A percentile compares a stretch with the other conserved stretches of the same genome.
phyloP scores from a whole-genome alignment of 1,140 invertebrate species.

The Nephila pilipes region DNA sequence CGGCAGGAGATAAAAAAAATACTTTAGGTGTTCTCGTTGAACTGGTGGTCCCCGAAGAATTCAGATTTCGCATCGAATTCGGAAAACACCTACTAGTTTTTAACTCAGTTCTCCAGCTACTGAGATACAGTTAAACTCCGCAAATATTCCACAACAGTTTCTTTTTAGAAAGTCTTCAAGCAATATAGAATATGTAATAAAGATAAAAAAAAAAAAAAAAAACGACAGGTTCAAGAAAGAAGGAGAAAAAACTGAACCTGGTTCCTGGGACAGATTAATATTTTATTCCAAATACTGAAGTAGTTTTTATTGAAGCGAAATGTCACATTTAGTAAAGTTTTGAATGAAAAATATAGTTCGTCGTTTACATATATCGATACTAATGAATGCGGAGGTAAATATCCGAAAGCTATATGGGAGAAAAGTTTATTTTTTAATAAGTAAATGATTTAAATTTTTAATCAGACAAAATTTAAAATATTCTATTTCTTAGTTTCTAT shows the following conservation, averaged over 20 bases:
- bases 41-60: background rate
- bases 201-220: background rate
- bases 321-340: background rate
- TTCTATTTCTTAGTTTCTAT: too few relatives aligned
- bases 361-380: background rate
- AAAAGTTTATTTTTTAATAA: too few relatives aligned
- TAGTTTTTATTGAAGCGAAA: background rate
- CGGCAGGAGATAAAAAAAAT: background rate
- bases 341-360: background rate
- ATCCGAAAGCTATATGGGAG: too few relatives aligned
- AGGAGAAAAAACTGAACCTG: background rate
- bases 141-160: slow-evolving; percentile 37
- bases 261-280: background rate
- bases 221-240: background rate
- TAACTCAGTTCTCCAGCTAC: slow-evolving; percentile 39
- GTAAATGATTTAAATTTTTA: too few relatives aligned
- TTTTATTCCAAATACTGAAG: background rate
- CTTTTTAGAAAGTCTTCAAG: slow-evolving; percentile 20
- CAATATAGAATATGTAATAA: slow-evolving; percentile 32
- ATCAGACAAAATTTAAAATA: too few relatives aligned
- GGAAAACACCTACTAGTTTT: slow-evolving; percentile 51
- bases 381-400: too few relatives aligned
- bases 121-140: background rate
- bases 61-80: slow-evolving; percentile 50
- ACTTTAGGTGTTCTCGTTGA: slow-evolving; percentile 9